Conservation (phyloP, 1,140 invertebrate species). For the Sesamia nonagrioides region DNA sequence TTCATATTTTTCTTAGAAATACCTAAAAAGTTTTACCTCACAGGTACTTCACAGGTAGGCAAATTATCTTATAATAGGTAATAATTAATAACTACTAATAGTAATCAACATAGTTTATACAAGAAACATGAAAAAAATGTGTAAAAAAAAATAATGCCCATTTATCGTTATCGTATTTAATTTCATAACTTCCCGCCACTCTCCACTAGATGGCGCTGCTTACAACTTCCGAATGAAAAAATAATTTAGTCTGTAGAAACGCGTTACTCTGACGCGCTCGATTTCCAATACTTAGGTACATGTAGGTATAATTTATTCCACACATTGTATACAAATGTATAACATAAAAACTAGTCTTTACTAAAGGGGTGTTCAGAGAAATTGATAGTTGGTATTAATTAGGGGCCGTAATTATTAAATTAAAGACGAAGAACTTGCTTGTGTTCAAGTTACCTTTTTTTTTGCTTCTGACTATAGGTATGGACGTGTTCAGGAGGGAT, state of each 20-base stretch:
- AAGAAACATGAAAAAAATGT: not conserved
- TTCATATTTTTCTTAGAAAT: not conserved
- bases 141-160: not conserved
- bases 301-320: not conserved
- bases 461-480: too few species aligned
- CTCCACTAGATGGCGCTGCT: constrained; percentile 67
- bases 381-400: not conserved
- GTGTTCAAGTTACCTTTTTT: too few species aligned
- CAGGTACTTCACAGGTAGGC: not conserved
- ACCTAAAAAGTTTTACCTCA: not conserved
- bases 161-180: not conserved
- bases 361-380: not conserved
- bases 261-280: too few species aligned
- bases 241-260: not conserved
- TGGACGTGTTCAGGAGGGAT: too few species aligned
- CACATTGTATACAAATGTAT: not conserved
- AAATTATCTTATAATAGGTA: not conserved
- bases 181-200: constrained; percentile 54
- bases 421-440: too few species aligned
- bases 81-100: not conserved
- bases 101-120: not conserved
- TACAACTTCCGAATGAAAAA: not conserved
- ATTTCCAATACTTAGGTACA: not conserved
- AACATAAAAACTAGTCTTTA: not conserved
- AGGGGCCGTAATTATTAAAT: not conserved